Conservation (phyloP, 2,888 invertebrate species). For the Neocrepidodera transversa region DNA sequence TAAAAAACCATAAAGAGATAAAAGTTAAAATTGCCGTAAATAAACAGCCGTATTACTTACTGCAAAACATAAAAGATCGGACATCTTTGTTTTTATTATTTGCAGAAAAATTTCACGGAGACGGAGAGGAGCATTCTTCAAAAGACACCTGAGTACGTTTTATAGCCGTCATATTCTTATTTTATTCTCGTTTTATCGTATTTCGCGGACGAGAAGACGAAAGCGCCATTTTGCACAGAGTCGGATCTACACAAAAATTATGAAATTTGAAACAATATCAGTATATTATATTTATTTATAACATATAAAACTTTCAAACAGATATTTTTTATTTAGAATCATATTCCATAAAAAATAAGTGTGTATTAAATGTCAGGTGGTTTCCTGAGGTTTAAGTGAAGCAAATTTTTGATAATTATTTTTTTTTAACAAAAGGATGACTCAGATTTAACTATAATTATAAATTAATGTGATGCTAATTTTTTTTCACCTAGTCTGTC, state of each 20-base stretch:
- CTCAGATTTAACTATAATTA: too few relatives aligned
- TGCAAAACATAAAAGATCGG: slow-evolving; percentile 22
- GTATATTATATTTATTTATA: too few relatives aligned
- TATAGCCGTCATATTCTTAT: slow-evolving; percentile 53
- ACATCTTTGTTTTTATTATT: slow-evolving; percentile 43
- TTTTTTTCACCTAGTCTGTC: too few relatives aligned
- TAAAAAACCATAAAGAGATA: slow-evolving; percentile 17
- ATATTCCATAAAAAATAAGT: too few relatives aligned
- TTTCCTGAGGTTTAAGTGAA: too few relatives aligned
- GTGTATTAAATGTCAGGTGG: too few relatives aligned
- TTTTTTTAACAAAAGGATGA: too few relatives aligned
- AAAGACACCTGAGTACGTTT: slow-evolving; percentile 54
- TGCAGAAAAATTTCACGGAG: slow-evolving; percentile 38
- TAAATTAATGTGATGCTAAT: too few relatives aligned
- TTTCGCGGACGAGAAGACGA: slow-evolving; percentile 44
- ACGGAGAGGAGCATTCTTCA: slow-evolving; percentile 44
- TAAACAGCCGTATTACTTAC: slow-evolving; percentile 19
- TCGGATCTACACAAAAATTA: slow-evolving; percentile 2
- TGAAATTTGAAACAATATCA: too few relatives aligned
- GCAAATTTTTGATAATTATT: too few relatives aligned
- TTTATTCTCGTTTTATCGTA: slow-evolving; percentile 54
- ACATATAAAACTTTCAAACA: too few relatives aligned
- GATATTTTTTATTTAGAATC: too few relatives aligned
- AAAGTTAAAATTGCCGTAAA: slow-evolving; percentile 17
- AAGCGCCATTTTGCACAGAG: slow-evolving; percentile 33